These are phyloP conservation scores for Cricetomys ansorgei DNA, from an alignment of 2,113 vertebrate genomes.

Conservation along the genomic window DNA sequence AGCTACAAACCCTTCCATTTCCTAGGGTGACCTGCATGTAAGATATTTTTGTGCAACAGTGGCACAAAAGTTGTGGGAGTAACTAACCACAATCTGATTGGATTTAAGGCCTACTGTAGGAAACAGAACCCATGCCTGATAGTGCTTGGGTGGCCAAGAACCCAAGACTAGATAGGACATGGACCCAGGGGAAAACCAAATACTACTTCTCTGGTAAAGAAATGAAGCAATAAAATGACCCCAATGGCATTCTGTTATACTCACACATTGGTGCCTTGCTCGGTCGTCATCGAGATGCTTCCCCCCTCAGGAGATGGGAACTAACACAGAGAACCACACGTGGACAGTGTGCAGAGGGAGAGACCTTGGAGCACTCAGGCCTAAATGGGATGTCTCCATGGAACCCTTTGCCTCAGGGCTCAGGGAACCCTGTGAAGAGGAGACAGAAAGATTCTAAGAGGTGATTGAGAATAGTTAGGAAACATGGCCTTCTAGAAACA, in stretches of 20 bases:
- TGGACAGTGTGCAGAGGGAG: neutral
- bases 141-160: neutral
- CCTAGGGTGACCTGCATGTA: neutral
- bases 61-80: neutral
- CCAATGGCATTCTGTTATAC: neutral
- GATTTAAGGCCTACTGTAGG: neutral
- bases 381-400: neutral
- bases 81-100: neutral
- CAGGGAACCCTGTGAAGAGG: neutral
- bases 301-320: neutral
- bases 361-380: neutral
- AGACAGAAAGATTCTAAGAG: neutral
- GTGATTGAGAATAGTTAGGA: neutral
- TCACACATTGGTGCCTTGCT: neutral
- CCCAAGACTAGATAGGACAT: neutral
- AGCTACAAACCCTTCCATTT: neutral
- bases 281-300: neutral
- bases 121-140: neutral
- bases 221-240: neutral
- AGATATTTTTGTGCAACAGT: neutral
- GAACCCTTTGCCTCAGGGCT: neutral
- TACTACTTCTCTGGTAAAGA: neutral
- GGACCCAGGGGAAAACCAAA: neutral
- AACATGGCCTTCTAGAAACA: neutral
- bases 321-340: neutral